Percentiles rank a stretch among this genome's conserved stretches.
These are phyloP conservation scores for Melipona beecheii DNA, from an alignment of 2,888 invertebrate species.

Conservation along the genomic window DNA sequence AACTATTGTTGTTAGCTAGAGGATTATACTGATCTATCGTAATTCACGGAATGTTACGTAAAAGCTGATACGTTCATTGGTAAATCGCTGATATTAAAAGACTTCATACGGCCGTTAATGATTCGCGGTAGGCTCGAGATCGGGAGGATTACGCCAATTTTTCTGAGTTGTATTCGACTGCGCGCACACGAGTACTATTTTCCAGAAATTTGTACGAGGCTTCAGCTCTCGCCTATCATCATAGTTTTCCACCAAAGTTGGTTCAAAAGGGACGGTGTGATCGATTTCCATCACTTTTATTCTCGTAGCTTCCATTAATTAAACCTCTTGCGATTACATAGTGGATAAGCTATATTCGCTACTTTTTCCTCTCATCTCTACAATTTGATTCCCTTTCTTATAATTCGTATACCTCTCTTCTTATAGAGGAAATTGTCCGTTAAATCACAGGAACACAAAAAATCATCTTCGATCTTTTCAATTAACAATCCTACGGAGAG, in stretches of 20 bases:
- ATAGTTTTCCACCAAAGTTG: too few species aligned
- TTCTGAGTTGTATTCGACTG: neutral
- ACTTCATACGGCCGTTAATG: neutral
- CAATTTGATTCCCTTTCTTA: conserved; percentile 5
- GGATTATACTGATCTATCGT: neutral
- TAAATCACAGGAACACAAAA: neutral
- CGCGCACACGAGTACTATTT: too few species aligned
- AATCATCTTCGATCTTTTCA: conserved; percentile 7
- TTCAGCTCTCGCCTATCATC: neutral
- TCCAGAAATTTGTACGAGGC: neutral
- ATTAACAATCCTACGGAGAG: neutral
- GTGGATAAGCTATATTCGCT: conserved; percentile 19
- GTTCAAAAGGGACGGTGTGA: neutral
- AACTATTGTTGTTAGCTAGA: neutral
- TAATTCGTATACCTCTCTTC: neutral
- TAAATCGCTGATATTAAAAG: neutral
- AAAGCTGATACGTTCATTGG: conserved; percentile 1
- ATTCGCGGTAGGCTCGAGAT: neutral
- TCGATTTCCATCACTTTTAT: neutral
- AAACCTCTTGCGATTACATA: conserved; percentile 42
- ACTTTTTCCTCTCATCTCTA: conserved; percentile 1
- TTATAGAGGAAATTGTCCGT: neutral
- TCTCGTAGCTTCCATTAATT: conserved; percentile 44
- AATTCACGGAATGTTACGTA: neutral
- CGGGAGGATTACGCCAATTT: neutral